These are phyloP conservation scores for Cavia porcellus DNA, from an alignment of 2,113 vertebrate genomes.

Conservation along the genomic window DNA sequence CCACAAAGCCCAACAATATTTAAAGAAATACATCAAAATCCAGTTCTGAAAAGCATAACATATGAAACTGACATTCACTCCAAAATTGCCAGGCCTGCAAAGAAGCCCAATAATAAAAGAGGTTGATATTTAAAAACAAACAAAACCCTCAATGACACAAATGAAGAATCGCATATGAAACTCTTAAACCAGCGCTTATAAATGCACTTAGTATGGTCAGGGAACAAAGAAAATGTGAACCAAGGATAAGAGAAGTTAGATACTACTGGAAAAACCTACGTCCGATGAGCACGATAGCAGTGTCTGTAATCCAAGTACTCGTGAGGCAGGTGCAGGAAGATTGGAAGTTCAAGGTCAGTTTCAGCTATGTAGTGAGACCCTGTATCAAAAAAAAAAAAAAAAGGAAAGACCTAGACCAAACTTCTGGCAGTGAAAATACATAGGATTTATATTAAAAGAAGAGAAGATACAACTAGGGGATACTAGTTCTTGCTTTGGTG, in stretches of 20 bases:
- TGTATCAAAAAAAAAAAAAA: not conserved
- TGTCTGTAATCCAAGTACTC: not conserved
- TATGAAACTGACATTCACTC: not conserved
- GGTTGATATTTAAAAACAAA: not conserved
- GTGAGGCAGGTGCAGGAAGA: not conserved
- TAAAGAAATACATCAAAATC: constrained; percentile 26
- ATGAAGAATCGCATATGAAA: not conserved
- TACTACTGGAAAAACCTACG: not conserved
- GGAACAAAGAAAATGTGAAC: not conserved
- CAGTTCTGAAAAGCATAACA: not conserved
- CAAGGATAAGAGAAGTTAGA: not conserved
- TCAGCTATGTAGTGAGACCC: not conserved
- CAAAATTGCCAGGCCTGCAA: not conserved
- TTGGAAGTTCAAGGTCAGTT: not conserved
- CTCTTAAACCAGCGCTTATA: not conserved
- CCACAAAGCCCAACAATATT: not conserved
- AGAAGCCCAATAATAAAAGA: constrained; percentile 38
- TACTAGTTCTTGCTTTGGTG: not conserved
- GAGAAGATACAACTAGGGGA: not conserved
- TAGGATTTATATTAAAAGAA: not conserved
- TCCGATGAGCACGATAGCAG: not conserved
- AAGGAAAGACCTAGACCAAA: not conserved
- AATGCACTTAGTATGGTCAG: not conserved
- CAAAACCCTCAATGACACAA: not conserved
- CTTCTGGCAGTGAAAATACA: not conserved